phyloP scores from a whole-genome alignment of 2,797 vertebrate genomes.

The Siniperca scherzeri region DNA sequence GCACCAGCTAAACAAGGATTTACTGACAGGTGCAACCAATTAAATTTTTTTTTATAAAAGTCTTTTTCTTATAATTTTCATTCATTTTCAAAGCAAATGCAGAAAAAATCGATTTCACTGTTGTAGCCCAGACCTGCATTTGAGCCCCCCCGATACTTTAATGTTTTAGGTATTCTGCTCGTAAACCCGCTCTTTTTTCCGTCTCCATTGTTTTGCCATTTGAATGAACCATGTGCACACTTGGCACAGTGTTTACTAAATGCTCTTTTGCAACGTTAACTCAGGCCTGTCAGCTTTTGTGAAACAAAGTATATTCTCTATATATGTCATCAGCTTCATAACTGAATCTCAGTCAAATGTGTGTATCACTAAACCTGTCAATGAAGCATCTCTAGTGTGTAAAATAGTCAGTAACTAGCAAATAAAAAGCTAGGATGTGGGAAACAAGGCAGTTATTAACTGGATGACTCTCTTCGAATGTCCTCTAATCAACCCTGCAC shows the following conservation, averaged over 20 bases:
- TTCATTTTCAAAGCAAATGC: not conserved
- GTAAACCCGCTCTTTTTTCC: constrained; percentile 1
- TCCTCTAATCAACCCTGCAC: constrained; percentile 55
- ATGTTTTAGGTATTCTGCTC: constrained; percentile 16
- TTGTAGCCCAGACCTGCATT: not conserved
- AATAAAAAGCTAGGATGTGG: constrained; percentile 1
- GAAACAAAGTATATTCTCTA: not conserved
- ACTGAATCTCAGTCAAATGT: not conserved
- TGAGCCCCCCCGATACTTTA: not conserved
- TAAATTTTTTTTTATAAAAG: not conserved
- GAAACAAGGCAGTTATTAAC: constrained; percentile 11
- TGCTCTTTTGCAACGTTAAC: not conserved
- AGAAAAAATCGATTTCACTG: not conserved
- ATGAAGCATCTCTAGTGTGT: constrained; percentile 8
- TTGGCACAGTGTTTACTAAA: not conserved
- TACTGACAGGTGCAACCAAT: not conserved
- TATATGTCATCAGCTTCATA: not conserved
- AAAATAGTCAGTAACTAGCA: not conserved
- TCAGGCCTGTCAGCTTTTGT: not conserved
- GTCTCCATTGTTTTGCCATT: constrained; percentile 1
- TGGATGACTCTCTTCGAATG: constrained; percentile 11
- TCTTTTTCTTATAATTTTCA: no score
- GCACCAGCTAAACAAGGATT: not conserved
- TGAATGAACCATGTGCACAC: not conserved
- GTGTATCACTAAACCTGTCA: not conserved